Evolutionary conservation across 2,888 invertebrate species (phyloP).

Genomic region (Brachyopa scutellaris): DNA sequence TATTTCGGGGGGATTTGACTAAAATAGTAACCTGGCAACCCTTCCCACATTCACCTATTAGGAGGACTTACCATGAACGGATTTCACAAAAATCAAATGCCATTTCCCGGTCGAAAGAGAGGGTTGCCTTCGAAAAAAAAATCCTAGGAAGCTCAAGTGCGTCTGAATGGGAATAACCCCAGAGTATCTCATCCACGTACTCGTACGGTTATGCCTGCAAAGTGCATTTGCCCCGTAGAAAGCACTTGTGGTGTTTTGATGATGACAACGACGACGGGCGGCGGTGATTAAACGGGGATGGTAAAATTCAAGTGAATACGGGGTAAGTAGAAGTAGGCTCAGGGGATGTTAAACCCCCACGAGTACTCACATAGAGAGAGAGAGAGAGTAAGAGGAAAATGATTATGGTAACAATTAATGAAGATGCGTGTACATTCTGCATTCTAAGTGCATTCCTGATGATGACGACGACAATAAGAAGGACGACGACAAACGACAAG

Average conservation of each 20-base stretch:
- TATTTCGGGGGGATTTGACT: no score
- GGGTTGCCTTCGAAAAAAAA: conserved; percentile 6
- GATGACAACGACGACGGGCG: conserved; percentile 9
- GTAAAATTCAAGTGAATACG: neutral
- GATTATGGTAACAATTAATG: conserved; percentile 65
- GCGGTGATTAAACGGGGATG: neutral
- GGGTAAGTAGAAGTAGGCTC: neutral
- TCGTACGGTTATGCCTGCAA: conserved; percentile 22
- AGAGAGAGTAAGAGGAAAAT: neutral
- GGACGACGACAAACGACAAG: neutral
- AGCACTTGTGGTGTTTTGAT: conserved; percentile 55
- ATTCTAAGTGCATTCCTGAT: conserved; percentile 30
- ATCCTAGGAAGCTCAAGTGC: conserved; percentile 29
- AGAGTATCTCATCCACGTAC: neutral
- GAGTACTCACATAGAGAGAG: neutral
- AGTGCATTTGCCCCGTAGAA: conserved; percentile 56
- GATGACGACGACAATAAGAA: conserved; percentile 23
- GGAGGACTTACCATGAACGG: neutral
- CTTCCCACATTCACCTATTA: neutral
- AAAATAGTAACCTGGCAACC: conserved; percentile 39
- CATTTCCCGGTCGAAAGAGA: conserved; percentile 20
- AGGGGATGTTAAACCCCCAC: neutral
- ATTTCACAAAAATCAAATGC: conserved; percentile 46
- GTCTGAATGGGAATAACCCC: conserved; percentile 27
- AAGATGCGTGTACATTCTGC: conserved; percentile 40